phyloP scores from a whole-genome alignment of 2,888 invertebrate genomes.

The Exocentrus adspersus region DNA sequence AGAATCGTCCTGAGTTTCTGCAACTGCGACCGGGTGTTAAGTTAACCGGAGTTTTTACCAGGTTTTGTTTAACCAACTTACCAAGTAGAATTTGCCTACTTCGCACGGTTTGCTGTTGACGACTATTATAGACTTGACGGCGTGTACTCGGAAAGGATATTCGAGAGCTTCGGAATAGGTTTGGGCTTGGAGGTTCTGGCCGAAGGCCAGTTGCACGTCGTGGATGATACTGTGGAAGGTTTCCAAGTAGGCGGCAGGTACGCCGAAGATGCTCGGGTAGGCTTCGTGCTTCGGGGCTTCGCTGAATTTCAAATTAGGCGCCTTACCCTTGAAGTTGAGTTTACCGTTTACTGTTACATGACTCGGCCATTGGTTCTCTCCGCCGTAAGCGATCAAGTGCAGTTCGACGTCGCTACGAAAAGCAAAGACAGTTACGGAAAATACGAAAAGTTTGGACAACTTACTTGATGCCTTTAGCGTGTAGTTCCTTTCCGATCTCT shows the following conservation, averaged over 20 bases:
- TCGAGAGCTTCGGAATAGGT: conserved; percentile 72
- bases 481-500: conserved; percentile 70
- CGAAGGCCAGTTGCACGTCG: conserved; percentile 54
- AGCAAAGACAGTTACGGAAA: neutral
- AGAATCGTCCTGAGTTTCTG: conserved; percentile 54
- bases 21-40: conserved; percentile 46
- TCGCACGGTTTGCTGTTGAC: conserved; percentile 73
- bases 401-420: conserved; percentile 68
- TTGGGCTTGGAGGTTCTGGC: conserved; percentile 53
- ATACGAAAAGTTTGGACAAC: conserved; percentile 51
- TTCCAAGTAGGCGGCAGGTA: conserved; percentile 30
- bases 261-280: conserved; percentile 34
- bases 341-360: conserved; percentile 67
- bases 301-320: conserved; percentile 60
- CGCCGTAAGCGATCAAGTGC: conserved; percentile 70
- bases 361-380: conserved; percentile 67
- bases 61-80: too few relatives aligned
- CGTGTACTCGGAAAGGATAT: conserved; percentile 81
- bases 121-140: conserved; percentile 77
- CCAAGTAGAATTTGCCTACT: conserved; percentile 66
- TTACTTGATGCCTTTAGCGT: conserved; percentile 72
- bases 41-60: too few relatives aligned
- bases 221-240: conserved; percentile 54
- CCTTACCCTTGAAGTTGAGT: conserved; percentile 65
- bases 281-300: conserved; percentile 46